Percentiles rank a stretch among this genome's conserved stretches.
Conservation (phyloP, 2,888 invertebrate species). For the Diaphora mendica region DNA sequence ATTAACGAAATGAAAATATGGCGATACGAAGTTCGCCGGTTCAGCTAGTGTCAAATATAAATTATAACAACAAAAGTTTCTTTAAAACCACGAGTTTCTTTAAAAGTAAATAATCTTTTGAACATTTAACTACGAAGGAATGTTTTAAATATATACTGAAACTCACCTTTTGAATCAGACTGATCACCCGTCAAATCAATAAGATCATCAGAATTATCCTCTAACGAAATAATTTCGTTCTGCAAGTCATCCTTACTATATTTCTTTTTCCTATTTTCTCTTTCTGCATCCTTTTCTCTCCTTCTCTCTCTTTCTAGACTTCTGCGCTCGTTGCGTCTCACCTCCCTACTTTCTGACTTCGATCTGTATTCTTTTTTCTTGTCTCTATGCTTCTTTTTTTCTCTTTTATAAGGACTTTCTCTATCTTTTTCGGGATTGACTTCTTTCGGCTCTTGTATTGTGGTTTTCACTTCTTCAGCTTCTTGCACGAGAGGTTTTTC, state of each 20-base stretch:
- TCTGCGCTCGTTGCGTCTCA: slow-evolving; percentile 49
- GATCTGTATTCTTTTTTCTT: slow-evolving; percentile 65
- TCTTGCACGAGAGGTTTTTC: slow-evolving; percentile 34
- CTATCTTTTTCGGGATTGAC: slow-evolving; percentile 30
- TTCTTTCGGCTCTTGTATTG: slow-evolving; percentile 20
- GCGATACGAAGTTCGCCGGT: too few species aligned
- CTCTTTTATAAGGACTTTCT: slow-evolving; percentile 55
- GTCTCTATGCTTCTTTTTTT: slow-evolving; percentile 68
- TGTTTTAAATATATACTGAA: background rate
- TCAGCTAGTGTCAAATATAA: too few species aligned
- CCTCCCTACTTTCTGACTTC: slow-evolving; percentile 66
- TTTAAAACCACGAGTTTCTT: too few species aligned
- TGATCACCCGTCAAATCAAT: slow-evolving; percentile 87
- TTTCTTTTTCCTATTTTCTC: slow-evolving; percentile 56
- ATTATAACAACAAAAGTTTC: too few species aligned
- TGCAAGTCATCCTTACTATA: slow-evolving; percentile 64
- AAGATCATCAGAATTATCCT: slow-evolving; percentile 83
- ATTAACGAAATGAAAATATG: too few species aligned
- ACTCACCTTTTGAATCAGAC: slow-evolving; percentile 80
- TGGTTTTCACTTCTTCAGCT: slow-evolving; percentile 29
- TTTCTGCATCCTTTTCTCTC: slow-evolving; percentile 42
- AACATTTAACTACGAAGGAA: too few species aligned
- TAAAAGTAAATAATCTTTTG: too few species aligned
- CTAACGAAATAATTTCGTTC: slow-evolving; percentile 77
- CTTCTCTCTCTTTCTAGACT: slow-evolving; percentile 55